Conservation (phyloP, 2,113 vertebrate species). For the Nycticryphes semicollaris region DNA sequence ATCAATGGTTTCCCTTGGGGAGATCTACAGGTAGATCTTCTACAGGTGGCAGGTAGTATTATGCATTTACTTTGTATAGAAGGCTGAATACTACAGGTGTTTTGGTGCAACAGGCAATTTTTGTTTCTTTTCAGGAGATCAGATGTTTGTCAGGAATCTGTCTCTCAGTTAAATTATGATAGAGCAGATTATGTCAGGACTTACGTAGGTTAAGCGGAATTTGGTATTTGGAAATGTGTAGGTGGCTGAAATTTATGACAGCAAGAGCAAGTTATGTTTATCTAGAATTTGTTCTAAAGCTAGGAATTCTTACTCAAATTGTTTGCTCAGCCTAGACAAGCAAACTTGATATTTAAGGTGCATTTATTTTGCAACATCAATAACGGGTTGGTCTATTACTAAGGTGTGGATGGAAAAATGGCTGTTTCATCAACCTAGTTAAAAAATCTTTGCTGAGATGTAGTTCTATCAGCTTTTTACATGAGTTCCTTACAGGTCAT, state of each 20-base stretch:
- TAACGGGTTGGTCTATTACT: not conserved
- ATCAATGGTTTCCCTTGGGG: not conserved
- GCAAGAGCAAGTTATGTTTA: not conserved
- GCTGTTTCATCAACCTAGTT: not conserved
- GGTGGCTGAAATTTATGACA: not conserved
- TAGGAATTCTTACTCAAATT: not conserved
- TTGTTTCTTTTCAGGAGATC: not conserved
- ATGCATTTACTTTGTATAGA: not conserved
- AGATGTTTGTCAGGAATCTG: not conserved
- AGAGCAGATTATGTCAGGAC: not conserved
- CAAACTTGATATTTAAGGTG: not conserved
- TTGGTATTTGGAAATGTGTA: not conserved
- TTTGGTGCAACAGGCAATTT: not conserved
- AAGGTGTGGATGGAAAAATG: not conserved
- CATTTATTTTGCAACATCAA: not conserved
- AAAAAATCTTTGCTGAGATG: not conserved
- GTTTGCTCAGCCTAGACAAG: not conserved
- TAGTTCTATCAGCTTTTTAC: not conserved
- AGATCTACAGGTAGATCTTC: not conserved
- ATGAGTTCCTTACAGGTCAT: accelerated
- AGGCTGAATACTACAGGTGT: not conserved
- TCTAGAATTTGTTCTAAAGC: not conserved
- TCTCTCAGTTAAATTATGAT: not conserved
- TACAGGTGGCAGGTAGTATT: not conserved
- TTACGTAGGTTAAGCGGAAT: not conserved